phyloP scores from a whole-genome alignment of 2,888 invertebrate genomes.

The Crematogaster levior region DNA sequence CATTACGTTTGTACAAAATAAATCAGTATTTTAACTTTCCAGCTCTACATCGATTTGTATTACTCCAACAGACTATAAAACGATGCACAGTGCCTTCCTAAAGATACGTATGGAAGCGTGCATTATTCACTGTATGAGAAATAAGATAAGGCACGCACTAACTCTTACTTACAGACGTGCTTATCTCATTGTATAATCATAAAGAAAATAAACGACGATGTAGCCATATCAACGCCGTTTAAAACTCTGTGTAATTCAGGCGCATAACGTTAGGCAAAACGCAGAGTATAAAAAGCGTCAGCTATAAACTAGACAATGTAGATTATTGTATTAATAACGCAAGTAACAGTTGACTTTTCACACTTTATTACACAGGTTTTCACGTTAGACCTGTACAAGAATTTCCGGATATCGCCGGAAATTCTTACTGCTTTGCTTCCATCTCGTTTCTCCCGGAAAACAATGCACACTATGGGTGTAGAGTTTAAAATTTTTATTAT shows the following conservation, averaged over 20 bases:
- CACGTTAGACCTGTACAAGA: neutral
- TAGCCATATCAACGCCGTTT: too few species aligned
- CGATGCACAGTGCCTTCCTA: neutral
- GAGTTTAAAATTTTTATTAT: constrained; percentile 48
- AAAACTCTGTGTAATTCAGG: neutral
- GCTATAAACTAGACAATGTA: neutral
- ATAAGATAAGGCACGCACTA: neutral
- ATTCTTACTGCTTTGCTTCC: neutral
- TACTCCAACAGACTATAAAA: constrained; percentile 15
- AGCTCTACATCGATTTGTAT: neutral
- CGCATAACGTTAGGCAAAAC: neutral
- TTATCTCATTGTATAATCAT: neutral
- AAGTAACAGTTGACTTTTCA: neutral
- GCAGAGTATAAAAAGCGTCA: neutral
- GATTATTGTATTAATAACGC: neutral
- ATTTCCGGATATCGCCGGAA: neutral
- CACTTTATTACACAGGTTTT: neutral
- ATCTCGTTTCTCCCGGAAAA: constrained; percentile 5
- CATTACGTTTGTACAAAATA: neutral
- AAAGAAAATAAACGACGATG: neutral
- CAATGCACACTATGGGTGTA: constrained; percentile 8
- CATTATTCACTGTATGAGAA: neutral
- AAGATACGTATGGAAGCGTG: constrained; percentile 2
- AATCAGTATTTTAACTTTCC: neutral
- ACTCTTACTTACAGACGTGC: neutral